These are phyloP conservation scores for Denticeps clupeoides DNA, from an alignment of 2,797 vertebrate genomes.

Conservation along the genomic window DNA sequence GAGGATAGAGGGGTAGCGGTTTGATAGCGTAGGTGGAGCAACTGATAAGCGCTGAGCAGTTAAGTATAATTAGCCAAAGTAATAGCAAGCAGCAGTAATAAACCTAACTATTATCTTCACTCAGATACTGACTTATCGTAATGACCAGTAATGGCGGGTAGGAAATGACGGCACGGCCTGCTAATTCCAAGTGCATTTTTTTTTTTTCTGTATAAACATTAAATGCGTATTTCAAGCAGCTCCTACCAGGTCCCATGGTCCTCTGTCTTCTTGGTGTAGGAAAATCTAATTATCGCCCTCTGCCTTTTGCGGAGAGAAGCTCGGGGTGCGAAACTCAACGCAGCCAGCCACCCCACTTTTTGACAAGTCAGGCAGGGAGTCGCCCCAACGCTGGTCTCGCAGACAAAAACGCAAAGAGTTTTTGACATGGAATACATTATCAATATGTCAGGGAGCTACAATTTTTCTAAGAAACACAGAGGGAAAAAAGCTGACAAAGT, in stretches of 20 bases:
- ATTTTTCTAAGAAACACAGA: background rate
- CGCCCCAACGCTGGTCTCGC: background rate
- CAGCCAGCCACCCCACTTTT: background rate
- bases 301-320: background rate
- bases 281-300: conserved; percentile 2
- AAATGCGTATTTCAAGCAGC: background rate
- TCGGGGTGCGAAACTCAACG: background rate
- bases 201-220: background rate
- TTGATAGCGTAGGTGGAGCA: conserved; percentile 71
- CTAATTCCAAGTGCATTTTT: conserved; percentile 4
- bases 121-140: conserved; percentile 40
- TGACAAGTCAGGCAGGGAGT: background rate
- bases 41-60: conserved; percentile 75
- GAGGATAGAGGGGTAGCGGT: conserved; percentile 16
- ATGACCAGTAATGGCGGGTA: conserved; percentile 31
- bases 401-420: conserved; percentile 1
- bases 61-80: conserved; percentile 81
- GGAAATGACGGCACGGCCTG: conserved; percentile 12
- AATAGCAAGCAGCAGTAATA: conserved; percentile 55
- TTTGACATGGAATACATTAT: conserved; percentile 5
- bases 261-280: conserved; percentile 2
- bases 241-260: background rate
- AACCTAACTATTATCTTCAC: conserved; percentile 38
- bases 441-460: background rate
- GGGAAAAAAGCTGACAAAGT: conserved; percentile 16